Percentiles rank a stretch among this genome's conserved stretches.
Evolutionary conservation across 2,113 vertebrate species (phyloP).

Genomic region (Amphiprion ocellaris): DNA sequence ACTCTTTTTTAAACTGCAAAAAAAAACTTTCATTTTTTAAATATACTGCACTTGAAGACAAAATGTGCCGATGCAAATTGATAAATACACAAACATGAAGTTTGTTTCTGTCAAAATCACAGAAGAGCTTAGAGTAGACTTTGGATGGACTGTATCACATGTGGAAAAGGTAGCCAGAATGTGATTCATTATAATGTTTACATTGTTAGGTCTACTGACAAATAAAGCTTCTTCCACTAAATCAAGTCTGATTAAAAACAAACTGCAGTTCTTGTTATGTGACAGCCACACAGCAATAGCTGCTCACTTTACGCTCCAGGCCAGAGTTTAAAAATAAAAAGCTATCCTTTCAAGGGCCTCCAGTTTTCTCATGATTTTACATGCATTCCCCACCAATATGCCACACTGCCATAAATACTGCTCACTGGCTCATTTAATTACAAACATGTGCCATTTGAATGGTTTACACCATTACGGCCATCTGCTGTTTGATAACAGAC

Average conservation of each 20-base stretch:
- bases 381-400: conserved; percentile 45
- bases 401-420: conserved; percentile 44
- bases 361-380: conserved; percentile 32
- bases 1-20: too few relatives aligned
- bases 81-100: neutral
- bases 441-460: conserved; percentile 58
- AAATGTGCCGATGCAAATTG: neutral
- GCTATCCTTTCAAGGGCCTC: neutral
- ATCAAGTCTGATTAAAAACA: conserved; percentile 16
- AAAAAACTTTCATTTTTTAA: too few relatives aligned
- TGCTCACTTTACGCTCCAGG: neutral
- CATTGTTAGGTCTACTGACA: conserved; percentile 13
- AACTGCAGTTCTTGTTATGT: conserved; percentile 3
- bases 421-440: conserved; percentile 63
- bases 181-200: conserved; percentile 8
- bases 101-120: neutral
- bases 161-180: conserved; percentile 3
- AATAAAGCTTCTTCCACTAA: conserved; percentile 13
- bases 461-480: conserved; percentile 50
- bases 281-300: conserved; percentile 22
- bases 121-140: neutral
- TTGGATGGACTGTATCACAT: neutral
- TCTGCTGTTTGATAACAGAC: conserved; percentile 61
- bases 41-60: neutral
- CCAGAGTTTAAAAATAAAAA: conserved; percentile 25